A percentile compares a stretch with the other conserved stretches of the same genome.
Evolutionary conservation across 2,888 invertebrate species (phyloP).

Genomic region (Odontocolon sp.): DNA sequence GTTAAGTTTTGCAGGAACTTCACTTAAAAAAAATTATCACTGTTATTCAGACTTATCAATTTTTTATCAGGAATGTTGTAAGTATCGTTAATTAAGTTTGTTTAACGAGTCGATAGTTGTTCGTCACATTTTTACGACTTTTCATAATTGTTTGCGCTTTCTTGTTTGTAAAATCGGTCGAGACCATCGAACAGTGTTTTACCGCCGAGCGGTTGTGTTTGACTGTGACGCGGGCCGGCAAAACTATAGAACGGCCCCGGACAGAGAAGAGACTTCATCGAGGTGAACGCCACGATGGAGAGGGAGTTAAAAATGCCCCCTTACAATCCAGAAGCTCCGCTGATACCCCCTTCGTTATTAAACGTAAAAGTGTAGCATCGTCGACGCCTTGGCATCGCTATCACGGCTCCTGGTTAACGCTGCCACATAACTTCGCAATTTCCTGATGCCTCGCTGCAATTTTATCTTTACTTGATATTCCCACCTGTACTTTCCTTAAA

Average conservation of each 20-base stretch:
- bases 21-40: constrained; percentile 25
- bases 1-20: constrained; percentile 17
- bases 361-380: constrained; percentile 18
- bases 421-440: background rate
- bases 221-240: constrained; percentile 67
- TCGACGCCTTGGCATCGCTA: constrained; percentile 4
- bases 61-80: constrained; percentile 11
- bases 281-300: constrained; percentile 52
- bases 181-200: constrained; percentile 50
- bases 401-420: background rate
- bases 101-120: constrained; percentile 18
- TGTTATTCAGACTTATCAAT: constrained; percentile 44
- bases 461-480: background rate
- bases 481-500: background rate
- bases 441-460: background rate
- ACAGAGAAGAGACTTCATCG: constrained; percentile 57
- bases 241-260: no score
- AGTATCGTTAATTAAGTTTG: constrained; percentile 32
- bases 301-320: constrained; percentile 50
- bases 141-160: constrained; percentile 20
- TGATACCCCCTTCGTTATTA: constrained; percentile 42
- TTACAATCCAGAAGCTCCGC: constrained; percentile 43
- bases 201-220: constrained; percentile 69
- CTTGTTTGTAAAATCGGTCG: constrained; percentile 15
- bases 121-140: constrained; percentile 62